Evolutionary conservation across 2,888 invertebrate species (phyloP).

Genomic region (Habrosyne pyritoides): DNA sequence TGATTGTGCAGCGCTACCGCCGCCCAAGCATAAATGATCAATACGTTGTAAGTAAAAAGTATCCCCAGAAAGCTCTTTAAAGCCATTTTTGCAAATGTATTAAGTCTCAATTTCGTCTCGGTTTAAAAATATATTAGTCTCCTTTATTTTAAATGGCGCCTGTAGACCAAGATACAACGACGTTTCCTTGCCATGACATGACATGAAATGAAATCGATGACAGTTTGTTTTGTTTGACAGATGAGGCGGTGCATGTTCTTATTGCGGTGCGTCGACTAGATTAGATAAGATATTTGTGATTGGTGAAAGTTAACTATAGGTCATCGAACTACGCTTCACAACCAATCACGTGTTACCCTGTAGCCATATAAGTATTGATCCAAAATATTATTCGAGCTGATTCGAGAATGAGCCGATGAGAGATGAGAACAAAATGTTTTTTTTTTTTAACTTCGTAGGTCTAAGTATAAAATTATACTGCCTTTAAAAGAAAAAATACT

Average conservation of each 20-base stretch:
- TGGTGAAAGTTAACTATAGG: background rate
- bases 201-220: slow-evolving; percentile 17
- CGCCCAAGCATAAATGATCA: slow-evolving; percentile 64
- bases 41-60: slow-evolving; percentile 57
- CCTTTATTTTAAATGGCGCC: slow-evolving; percentile 54
- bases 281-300: background rate
- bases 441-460: background rate
- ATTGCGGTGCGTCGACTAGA: no score
- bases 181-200: no score
- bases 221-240: slow-evolving; percentile 25
- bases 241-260: slow-evolving; percentile 21
- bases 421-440: background rate
- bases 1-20: slow-evolving; percentile 85
- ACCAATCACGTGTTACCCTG: background rate
- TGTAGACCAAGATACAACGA: no score
- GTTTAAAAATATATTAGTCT: no score
- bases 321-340: background rate
- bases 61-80: slow-evolving; percentile 48
- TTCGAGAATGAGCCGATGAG: no score
- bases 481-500: background rate
- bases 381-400: no score
- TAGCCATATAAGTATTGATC: no score
- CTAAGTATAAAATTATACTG: background rate
- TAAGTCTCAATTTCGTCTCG: slow-evolving; percentile 19
- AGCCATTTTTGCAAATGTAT: slow-evolving; percentile 48